These are phyloP conservation scores for Orthosia incerta DNA, from an alignment of 2,888 invertebrate species.

Conservation along the genomic window DNA sequence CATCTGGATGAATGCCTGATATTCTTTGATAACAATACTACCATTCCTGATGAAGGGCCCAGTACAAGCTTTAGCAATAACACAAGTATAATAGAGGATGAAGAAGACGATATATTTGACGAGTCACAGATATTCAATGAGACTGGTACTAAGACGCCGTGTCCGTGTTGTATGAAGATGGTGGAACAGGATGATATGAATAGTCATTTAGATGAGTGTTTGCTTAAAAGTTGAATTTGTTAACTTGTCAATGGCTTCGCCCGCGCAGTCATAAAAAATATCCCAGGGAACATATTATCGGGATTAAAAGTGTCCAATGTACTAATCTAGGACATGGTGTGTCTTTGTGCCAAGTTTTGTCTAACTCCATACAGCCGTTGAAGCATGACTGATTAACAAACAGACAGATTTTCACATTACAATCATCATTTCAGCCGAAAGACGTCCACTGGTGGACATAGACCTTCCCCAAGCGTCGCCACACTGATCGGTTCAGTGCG, in stretches of 20 bases:
- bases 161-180: conserved; percentile 92
- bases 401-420: background rate
- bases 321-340: background rate
- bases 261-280: no score
- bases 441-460: no score
- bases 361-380: background rate
- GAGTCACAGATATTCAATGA: conserved; percentile 83
- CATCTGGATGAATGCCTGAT: conserved; percentile 90
- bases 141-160: conserved; percentile 88
- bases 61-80: conserved; percentile 72
- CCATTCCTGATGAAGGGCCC: conserved; percentile 80
- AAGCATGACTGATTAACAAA: background rate
- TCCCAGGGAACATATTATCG: no score
- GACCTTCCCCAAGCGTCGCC: no score
- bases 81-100: conserved; percentile 78
- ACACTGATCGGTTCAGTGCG: no score
- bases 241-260: background rate
- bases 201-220: conserved; percentile 90
- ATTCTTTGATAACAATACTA: conserved; percentile 84
- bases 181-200: conserved; percentile 90
- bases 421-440: no score
- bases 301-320: background rate
- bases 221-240: conserved; percentile 57
- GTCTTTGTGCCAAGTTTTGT: background rate
- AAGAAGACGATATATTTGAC: conserved; percentile 80